Base-by-base conservation (phyloP, 2,797 vertebrate species). In the Acanthiza pusilla region DNA sequence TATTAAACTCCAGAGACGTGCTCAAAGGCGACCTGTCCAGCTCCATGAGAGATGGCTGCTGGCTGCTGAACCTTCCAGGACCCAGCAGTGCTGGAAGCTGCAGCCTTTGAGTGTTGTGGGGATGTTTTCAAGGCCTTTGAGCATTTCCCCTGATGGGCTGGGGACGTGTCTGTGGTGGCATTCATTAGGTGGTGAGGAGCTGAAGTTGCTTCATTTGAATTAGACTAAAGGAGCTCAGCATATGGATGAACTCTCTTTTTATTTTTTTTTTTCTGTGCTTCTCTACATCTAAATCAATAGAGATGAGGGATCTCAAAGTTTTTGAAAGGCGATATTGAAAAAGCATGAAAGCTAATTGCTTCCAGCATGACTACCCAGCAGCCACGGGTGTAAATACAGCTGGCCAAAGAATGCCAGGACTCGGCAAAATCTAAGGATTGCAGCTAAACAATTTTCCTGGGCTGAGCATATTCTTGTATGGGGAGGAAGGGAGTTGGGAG, bases 261-360 rank as follows among this genome's bases (percentile, higher is more conserved):
- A 1, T 32, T 48, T 48, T 25, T 48, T 16, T 13, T 51, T 36
- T 63, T 2, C 53, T n/a, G 13, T 27, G 55, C 85, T 76, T 86
- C 30, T 79, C 55, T 81, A 66, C 70, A 89, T 93, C 43, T 78
- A 66, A 91, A 95, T 94, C 72, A 73, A 89, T 53, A 66, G 92
- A 70, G 66, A 36, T 70, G 89, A 92, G 89, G 48, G 82, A 94
- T 86, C 91, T 93, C 85, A 81, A 96, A 93, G 89, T 92, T 92
- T 93, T 79, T 94, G 94, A 93, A 94, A 96, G 70, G 50, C 45
- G 54, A 85, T 94, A 70, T 89, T 94, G 83, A 88, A 93, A 91
- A 89, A 81, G 86, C 72, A 63, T 89, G 89, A 88, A 70, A 91
- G 95, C 67, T 85, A 85, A 95, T 96, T 96, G 85, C 94, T 95